Percentiles rank a stretch among this genome's conserved stretches.
These are phyloP conservation scores for Amblyornis subalaris DNA, from an alignment of 2,113 vertebrate genomes.

Conservation along the genomic window DNA sequence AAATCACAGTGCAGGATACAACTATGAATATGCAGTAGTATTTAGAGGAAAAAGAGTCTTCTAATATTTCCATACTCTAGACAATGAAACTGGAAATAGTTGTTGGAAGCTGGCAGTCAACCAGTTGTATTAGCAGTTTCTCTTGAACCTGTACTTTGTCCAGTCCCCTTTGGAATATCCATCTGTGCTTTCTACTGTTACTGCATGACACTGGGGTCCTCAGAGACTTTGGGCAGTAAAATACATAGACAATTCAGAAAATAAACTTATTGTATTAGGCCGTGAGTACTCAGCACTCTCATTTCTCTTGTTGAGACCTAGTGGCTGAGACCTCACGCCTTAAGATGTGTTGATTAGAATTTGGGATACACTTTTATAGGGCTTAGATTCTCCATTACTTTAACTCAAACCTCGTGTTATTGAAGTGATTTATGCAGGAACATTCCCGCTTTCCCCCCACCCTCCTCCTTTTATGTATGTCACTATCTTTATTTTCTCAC, in stretches of 20 bases:
- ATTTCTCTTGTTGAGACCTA: background rate
- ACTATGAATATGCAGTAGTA: background rate
- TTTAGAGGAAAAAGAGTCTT: background rate
- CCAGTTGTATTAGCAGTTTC: background rate
- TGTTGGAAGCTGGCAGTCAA: background rate
- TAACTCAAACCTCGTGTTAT: background rate
- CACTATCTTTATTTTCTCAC: background rate
- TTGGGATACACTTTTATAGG: background rate
- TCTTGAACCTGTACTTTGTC: background rate
- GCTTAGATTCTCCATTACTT: slow-evolving; percentile 48
- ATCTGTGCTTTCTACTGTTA: background rate
- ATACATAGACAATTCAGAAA: background rate
- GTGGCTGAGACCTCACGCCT: background rate
- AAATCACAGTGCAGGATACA: background rate
- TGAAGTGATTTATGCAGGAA: background rate
- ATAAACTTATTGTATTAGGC: background rate
- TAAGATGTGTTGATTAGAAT: background rate
- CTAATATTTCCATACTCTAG: background rate
- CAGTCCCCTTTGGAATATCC: background rate
- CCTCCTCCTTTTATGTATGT: background rate
- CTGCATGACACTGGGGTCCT: background rate
- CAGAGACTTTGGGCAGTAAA: background rate
- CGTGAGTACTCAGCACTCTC: background rate
- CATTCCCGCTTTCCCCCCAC: background rate
- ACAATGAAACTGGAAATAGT: background rate